phyloP scores from a whole-genome alignment of 2,888 invertebrate species.

The Hyposoter didymator region DNA sequence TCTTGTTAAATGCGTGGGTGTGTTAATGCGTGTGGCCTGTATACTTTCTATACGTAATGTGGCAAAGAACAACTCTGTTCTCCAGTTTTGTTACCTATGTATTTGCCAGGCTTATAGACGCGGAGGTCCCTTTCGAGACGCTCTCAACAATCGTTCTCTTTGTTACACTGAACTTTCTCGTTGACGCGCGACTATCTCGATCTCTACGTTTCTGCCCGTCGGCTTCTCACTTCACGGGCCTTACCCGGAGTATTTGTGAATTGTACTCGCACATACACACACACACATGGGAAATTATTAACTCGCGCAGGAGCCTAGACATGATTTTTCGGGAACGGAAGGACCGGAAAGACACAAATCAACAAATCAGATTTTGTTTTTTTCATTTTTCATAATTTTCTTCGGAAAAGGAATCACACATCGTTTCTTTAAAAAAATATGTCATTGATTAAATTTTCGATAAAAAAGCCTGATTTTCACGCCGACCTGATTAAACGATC shows the following conservation, averaged over 20 bases:
- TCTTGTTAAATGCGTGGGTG: constrained; percentile 31
- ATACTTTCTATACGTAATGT: constrained; percentile 58
- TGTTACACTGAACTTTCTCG: constrained; percentile 71
- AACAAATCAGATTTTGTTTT: not conserved
- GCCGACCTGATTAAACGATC: not conserved
- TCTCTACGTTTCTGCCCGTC: constrained; percentile 63
- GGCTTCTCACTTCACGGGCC: constrained; percentile 29
- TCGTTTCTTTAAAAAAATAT: no score
- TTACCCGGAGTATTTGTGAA: constrained; percentile 27
- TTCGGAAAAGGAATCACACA: not conserved
- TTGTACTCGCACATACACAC: not conserved
- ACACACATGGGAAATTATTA: not conserved
- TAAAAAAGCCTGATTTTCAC: not conserved
- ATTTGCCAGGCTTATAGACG: constrained; percentile 35
- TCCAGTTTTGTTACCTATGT: constrained; percentile 34
- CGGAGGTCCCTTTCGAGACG: constrained; percentile 44
- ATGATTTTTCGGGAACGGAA: not conserved
- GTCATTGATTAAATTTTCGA: not conserved
- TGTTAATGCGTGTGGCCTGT: constrained; percentile 42
- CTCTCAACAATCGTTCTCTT: constrained; percentile 69
- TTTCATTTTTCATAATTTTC: not conserved
- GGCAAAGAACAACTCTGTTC: constrained; percentile 44
- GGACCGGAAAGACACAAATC: not conserved
- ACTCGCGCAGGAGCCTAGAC: not conserved
- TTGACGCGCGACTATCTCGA: constrained; percentile 67